Percentiles rank a stretch among this genome's conserved stretches.
Conservation (phyloP, 2,888 invertebrate genomes). For the Seira ritae region DNA sequence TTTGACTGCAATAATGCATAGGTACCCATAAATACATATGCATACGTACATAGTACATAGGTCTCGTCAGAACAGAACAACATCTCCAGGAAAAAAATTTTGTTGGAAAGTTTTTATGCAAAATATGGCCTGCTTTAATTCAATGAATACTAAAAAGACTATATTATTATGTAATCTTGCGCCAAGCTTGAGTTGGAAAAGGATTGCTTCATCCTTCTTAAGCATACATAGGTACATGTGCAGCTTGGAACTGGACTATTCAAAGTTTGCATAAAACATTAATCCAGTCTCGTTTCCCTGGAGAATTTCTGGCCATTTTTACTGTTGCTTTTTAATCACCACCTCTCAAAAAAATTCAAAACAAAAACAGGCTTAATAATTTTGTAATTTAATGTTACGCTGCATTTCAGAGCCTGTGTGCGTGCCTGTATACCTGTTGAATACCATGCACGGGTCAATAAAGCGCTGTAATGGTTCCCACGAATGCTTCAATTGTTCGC, state of each 20-base stretch:
- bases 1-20: slow-evolving; percentile 1
- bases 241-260: no score
- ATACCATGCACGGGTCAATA: background rate
- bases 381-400: background rate
- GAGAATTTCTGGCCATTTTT: background rate
- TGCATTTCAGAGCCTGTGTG: background rate
- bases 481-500: background rate
- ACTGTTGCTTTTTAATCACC: background rate
- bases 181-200: no score
- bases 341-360: background rate
- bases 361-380: background rate
- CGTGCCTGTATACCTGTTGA: background rate
- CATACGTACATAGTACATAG: no score
- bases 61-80: no score
- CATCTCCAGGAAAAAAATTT: no score
- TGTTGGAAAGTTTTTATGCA: no score
- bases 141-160: no score
- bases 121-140: no score
- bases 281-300: background rate
- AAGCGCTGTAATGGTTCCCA: background rate
- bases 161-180: no score
- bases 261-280: background rate
- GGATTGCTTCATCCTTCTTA: no score
- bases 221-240: no score
- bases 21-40: no score